Evolutionary conservation across 2,113 vertebrate species (phyloP).

Genomic region (Stegostoma tigrinum): DNA sequence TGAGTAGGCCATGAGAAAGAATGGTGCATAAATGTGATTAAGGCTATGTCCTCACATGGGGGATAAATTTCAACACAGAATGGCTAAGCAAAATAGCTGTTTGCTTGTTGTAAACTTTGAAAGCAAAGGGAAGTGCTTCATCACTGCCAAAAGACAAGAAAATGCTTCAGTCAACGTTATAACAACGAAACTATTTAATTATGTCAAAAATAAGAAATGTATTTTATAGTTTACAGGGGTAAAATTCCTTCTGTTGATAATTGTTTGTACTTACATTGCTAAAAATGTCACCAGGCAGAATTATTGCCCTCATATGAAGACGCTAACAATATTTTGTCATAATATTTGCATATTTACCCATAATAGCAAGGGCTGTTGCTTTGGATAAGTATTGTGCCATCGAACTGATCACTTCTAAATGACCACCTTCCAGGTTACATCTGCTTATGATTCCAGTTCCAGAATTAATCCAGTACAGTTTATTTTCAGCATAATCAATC

Average conservation of each 20-base stretch:
- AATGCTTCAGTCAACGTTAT: neutral
- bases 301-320: neutral
- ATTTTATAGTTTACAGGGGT: neutral
- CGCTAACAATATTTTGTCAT: neutral
- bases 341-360: constrained; percentile 75
- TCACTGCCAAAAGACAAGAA: neutral
- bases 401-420: constrained; percentile 86
- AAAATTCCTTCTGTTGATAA: neutral
- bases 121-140: neutral
- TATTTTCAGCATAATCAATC: constrained; percentile 84
- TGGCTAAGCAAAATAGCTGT: neutral
- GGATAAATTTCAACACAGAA: neutral
- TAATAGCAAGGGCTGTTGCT: constrained; percentile 89
- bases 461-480: constrained; percentile 97
- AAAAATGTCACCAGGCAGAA: neutral
- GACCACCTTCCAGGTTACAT: constrained; percentile 87
- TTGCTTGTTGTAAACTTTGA: neutral
- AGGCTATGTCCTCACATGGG: neutral
- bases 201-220: neutral
- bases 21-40: neutral
- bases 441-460: constrained; percentile 95
- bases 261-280: neutral
- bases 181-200: neutral
- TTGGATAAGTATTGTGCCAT: constrained; percentile 85
- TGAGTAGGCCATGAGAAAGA: neutral